phyloP scores from a whole-genome alignment of 2,113 vertebrate species.

The Colius striatus region DNA sequence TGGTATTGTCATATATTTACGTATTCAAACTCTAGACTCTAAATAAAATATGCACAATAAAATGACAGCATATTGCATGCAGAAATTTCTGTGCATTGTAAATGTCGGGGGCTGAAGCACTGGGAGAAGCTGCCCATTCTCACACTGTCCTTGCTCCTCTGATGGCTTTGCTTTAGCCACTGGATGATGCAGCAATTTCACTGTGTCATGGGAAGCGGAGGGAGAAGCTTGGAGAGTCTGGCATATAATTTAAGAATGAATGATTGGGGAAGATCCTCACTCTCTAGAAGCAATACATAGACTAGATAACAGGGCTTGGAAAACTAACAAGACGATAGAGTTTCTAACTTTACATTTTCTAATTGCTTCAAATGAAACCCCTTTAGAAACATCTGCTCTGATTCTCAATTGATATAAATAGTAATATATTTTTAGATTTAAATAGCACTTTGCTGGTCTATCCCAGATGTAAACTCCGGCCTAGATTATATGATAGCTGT shows the following conservation, averaged over 20 bases:
- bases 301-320: conserved; percentile 49
- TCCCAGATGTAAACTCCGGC: conserved; percentile 35
- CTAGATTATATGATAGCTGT: conserved; percentile 24
- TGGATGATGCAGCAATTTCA: conserved; percentile 44
- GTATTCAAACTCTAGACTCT: background rate
- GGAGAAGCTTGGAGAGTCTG: background rate
- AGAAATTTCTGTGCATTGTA: background rate
- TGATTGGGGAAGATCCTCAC: conserved; percentile 41
- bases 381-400: conserved; percentile 51
- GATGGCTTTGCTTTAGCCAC: background rate
- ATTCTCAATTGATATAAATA: conserved; percentile 40
- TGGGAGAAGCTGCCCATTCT: background rate
- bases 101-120: background rate
- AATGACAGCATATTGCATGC: background rate
- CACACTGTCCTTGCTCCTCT: background rate
- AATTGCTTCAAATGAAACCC: conserved; percentile 62
- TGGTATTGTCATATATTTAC: background rate
- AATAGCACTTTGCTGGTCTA: background rate
- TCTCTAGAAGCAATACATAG: conserved; percentile 29
- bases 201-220: background rate
- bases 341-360: conserved; percentile 58
- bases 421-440: conserved; percentile 50
- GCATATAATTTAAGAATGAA: conserved; percentile 49
- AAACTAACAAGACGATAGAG: conserved; percentile 44
- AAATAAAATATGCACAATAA: background rate